phyloP scores from a whole-genome alignment of 2,113 vertebrate species.

The Oreochromis tanganicae region DNA sequence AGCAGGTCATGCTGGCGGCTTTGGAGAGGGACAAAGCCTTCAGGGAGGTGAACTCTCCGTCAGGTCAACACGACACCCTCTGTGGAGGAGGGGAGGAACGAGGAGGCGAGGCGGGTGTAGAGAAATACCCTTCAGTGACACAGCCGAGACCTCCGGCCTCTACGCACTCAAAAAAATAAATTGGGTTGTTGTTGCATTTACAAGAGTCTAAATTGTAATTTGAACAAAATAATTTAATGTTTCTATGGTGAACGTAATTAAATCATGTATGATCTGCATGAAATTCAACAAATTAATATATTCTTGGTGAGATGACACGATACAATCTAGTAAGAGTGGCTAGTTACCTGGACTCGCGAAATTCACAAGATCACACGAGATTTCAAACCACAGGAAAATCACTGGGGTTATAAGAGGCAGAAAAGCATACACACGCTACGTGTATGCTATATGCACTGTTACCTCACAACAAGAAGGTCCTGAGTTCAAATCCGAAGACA shows the following conservation, averaged over 20 bases:
- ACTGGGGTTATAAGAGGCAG: neutral
- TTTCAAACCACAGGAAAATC: neutral
- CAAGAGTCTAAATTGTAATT: neutral
- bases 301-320: neutral
- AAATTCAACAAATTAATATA: neutral
- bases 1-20: slow-evolving; percentile 77
- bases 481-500: neutral
- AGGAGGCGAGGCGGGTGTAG: neutral
- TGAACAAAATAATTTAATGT: neutral
- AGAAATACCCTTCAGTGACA: neutral
- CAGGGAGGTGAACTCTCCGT: slow-evolving; percentile 58
- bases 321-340: neutral
- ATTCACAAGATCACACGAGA: neutral
- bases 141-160: neutral
- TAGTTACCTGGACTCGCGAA: neutral
- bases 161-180: neutral
- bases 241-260: neutral
- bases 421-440: neutral
- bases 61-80: neutral
- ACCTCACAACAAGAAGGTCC: neutral
- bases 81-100: neutral
- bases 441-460: neutral
- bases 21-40: slow-evolving; percentile 78
- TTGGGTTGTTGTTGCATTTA: neutral
- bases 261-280: neutral